These are phyloP conservation scores for Caenorhabditis angaria DNA, from an alignment of 2,888 invertebrate species.

Conservation along the genomic window DNA sequence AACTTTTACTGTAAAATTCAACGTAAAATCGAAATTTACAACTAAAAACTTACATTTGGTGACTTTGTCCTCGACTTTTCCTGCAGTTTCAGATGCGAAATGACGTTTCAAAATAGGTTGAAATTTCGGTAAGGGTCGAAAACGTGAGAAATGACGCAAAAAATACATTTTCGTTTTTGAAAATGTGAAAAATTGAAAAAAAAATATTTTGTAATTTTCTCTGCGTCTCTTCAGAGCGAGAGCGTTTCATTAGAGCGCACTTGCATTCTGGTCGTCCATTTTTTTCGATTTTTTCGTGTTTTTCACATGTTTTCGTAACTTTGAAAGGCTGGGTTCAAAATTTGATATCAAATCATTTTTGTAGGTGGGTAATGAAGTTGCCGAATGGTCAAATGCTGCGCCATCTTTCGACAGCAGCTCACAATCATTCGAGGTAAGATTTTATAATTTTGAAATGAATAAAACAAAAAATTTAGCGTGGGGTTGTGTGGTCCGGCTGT, in stretches of 20 bases:
- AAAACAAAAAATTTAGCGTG: conserved; percentile 76
- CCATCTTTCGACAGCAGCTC: conserved; percentile 23
- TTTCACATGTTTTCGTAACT: conserved; percentile 12
- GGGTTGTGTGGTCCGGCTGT: conserved; percentile 83
- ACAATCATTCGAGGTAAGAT: conserved; percentile 17
- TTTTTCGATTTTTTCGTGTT: background rate
- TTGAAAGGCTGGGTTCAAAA: background rate
- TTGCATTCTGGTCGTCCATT: conserved; percentile 8
- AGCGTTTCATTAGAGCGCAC: conserved; percentile 7
- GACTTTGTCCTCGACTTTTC: conserved; percentile 22
- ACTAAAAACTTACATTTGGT: conserved; percentile 22
- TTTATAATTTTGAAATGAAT: conserved; percentile 2
- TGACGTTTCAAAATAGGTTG: background rate
- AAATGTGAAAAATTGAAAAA: background rate
- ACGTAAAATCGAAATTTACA: background rate
- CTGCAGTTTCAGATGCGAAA: conserved; percentile 13
- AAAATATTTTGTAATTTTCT: conserved; percentile 5
- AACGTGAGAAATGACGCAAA: background rate
- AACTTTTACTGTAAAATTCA: conserved; percentile 50
- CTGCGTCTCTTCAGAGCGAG: background rate
- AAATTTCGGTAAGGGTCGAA: background rate
- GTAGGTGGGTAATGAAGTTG: conserved; percentile 21
- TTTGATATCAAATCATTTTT: background rate
- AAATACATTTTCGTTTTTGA: conserved; percentile 6
- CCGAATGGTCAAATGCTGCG: conserved; percentile 19